Evolutionary conservation across 2,797 vertebrate genomes (phyloP).

Genomic region (Buceros bicornis): DNA sequence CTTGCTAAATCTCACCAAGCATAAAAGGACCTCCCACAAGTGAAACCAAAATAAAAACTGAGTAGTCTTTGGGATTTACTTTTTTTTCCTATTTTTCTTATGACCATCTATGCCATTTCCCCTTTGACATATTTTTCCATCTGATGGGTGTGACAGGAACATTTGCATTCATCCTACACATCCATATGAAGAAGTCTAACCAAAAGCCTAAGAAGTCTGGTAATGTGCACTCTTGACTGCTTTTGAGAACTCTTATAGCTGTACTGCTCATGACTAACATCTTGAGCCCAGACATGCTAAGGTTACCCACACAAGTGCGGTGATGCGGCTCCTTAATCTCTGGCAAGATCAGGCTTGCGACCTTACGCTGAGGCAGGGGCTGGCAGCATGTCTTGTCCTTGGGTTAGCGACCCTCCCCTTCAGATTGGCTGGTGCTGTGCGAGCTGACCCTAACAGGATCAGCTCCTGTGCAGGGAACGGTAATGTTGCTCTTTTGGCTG

Average conservation of each 20-base stretch:
- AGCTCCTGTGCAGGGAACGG: not conserved
- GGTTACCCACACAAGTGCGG: not conserved
- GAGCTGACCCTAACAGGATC: not conserved
- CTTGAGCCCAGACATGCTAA: not conserved
- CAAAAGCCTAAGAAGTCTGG: not conserved
- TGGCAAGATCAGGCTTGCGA: not conserved
- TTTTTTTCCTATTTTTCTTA: not conserved
- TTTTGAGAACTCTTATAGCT: not conserved
- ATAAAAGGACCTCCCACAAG: not conserved
- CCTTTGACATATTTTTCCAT: not conserved
- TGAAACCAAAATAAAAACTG: not conserved
- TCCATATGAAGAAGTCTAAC: not conserved
- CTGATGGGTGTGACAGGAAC: not conserved
- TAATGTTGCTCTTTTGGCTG: not conserved
- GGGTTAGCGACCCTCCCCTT: rapidly evolving
- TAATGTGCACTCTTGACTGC: not conserved
- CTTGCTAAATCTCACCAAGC: not conserved
- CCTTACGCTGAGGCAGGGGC: not conserved
- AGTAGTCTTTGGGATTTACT: not conserved
- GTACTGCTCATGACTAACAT: not conserved
- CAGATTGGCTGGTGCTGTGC: not conserved
- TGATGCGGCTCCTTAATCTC: not conserved
- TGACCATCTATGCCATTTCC: not conserved
- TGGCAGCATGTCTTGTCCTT: not conserved
- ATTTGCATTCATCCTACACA: not conserved